Evolutionary conservation across 2,113 vertebrate genomes (phyloP).

Genomic region (Spheniscus mendiculus): DNA sequence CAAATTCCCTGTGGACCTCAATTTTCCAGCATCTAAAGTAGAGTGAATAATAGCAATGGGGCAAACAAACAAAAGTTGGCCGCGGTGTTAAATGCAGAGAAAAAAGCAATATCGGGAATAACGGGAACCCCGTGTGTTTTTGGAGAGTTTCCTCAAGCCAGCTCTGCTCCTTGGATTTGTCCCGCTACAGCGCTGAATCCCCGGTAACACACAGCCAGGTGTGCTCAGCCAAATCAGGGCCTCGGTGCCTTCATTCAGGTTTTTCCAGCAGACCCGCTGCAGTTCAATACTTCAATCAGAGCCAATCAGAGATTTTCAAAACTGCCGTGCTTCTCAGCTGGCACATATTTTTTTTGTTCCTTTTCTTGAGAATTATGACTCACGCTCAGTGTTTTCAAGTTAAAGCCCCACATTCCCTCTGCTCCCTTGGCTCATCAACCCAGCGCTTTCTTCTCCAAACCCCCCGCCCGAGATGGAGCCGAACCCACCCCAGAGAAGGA

Average conservation of each 20-base stretch:
- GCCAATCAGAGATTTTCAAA: slow-evolving; percentile 27
- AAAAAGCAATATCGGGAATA: background rate
- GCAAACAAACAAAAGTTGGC: background rate
- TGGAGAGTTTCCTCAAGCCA: background rate
- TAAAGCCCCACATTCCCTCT: background rate
- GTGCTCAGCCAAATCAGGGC: background rate
- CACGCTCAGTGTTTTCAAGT: background rate
- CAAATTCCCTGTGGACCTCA: rapidly evolving
- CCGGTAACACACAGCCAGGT: background rate
- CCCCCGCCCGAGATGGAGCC: rapidly evolving
- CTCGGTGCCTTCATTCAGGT: slow-evolving; percentile 2
- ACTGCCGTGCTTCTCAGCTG: slow-evolving; percentile 18
- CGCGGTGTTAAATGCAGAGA: background rate
- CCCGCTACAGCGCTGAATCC: rapidly evolving
- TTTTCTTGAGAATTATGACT: background rate
- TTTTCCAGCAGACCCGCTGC: background rate
- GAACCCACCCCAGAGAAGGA: background rate
- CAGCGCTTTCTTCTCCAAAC: background rate
- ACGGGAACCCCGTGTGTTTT: rapidly evolving
- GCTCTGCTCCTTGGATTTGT: background rate
- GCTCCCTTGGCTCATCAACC: background rate
- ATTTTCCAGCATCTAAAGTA: background rate
- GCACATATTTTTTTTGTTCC: background rate
- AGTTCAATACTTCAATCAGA: slow-evolving; percentile 41
- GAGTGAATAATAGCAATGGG: background rate